Conservation (phyloP, 1,140 invertebrate genomes). For the Coenobita brevimanus region DNA sequence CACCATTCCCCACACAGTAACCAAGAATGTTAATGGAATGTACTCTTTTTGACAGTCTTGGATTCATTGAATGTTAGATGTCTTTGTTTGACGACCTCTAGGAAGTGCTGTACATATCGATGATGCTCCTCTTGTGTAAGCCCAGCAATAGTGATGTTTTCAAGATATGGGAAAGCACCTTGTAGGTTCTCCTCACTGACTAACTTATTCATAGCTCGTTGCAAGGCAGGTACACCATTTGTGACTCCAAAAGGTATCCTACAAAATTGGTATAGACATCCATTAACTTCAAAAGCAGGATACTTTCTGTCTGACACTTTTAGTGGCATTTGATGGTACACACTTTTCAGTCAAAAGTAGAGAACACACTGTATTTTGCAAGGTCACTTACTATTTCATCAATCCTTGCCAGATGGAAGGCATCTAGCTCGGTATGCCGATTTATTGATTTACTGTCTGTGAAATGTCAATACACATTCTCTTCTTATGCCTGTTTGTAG, state of each 20-base stretch:
- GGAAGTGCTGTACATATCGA: constrained; percentile 28
- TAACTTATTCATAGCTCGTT: constrained; percentile 27
- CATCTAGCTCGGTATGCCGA: constrained; percentile 11
- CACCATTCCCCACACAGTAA: constrained; percentile 39
- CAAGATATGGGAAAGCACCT: constrained; percentile 31
- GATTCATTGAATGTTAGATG: constrained; percentile 26
- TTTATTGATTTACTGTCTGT: constrained; percentile 24
- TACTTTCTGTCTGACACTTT: constrained; percentile 29
- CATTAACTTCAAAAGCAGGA: constrained; percentile 21
- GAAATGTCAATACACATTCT: neutral
- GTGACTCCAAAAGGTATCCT: constrained; percentile 34
- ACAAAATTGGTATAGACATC: constrained; percentile 22
- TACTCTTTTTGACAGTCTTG: too few species aligned
- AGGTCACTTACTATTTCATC: neutral
- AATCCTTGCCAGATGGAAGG: neutral
- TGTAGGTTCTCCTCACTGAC: constrained; percentile 9
- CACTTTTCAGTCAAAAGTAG: constrained; percentile 50
- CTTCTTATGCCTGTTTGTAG: constrained; percentile 7
- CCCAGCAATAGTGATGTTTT: constrained; percentile 45
- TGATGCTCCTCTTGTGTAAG: constrained; percentile 27
- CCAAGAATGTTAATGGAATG: constrained; percentile 24
- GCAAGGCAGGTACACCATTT: constrained; percentile 21
- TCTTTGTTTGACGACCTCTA: constrained; percentile 8
- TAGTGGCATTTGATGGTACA: constrained; percentile 19
- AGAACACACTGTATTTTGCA: constrained; percentile 18